Base-by-base conservation (phyloP, 2,888 invertebrate genomes). In the Marronus borbonicus region DNA sequence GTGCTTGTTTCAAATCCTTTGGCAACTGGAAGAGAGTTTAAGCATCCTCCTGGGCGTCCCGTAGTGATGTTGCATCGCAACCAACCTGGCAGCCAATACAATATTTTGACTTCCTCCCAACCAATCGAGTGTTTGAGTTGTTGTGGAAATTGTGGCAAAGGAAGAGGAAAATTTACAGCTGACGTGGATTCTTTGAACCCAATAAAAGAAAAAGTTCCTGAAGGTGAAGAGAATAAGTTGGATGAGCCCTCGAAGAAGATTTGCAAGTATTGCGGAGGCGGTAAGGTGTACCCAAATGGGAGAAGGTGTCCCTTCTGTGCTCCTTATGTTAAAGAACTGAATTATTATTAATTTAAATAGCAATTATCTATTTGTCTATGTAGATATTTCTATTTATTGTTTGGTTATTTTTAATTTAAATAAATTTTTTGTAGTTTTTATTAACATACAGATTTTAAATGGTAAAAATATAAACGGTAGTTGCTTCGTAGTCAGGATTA, bases 231-330 rank as follows among this genome's bases (percentile, higher is more conserved):
- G 49, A 50, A 50, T 28, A 50, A 3, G 17, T 4, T 3, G 20
- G 12, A 50, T 68, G 5, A n/a, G 17, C 1, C 65, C 10, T 12
- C 39, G 7, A 39, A 39, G n/a, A 7, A 39, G 7, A 39, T 17
- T n/a, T 55, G 55, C 17, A n/a, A 55, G 55, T 55, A 12, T 3
- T 70, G 70, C 7, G 39, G 60, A 1, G 17, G 36, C 8, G n/a
- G 36, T 8, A 20, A 62, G 12, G n/a, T 14, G 12, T 64, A 7
- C 50, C 17, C 60, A 20, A 75, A 78, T 20, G 68, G 78, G 0
- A 58, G 78, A 10, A 68, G 75, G 8, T 78, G 78, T 60, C 78
- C 78, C n/a, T 55, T 68, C 55, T 78, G 78, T 31, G 60, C 78
- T 12, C 66, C 78, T 1, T 78, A 78, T 24, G 28, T 66, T 8